These are phyloP conservation scores for Coregonus ussuriensis DNA, from an alignment of 2,797 vertebrate genomes.

Conservation along the genomic window DNA sequence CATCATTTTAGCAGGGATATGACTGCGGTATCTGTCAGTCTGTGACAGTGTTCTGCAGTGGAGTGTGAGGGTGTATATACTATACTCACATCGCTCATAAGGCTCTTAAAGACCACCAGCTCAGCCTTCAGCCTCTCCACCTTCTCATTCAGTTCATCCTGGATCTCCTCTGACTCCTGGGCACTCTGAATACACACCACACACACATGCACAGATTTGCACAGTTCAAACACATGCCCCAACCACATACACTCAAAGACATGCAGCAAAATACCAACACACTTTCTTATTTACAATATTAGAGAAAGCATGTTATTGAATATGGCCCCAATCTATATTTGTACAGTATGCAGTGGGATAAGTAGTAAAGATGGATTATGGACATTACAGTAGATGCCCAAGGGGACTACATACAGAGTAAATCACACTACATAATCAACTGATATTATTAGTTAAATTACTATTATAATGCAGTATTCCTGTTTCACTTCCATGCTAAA, in stretches of 20 bases:
- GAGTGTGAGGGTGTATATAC: neutral
- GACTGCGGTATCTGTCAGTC: neutral
- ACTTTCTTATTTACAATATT: neutral
- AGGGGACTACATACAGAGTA: neutral
- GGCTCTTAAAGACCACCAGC: constrained; percentile 96
- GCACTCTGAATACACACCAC: constrained; percentile 75
- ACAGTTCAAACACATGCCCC: neutral
- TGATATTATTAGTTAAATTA: constrained; percentile 41
- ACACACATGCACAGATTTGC: neutral
- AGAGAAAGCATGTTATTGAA: neutral
- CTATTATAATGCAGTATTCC: constrained; percentile 35
- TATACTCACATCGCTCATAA: constrained; percentile 95
- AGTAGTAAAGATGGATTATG: neutral
- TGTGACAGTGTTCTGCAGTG: neutral
- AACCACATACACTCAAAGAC: constrained; percentile 1
- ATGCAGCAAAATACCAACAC: no score
- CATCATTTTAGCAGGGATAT: no score
- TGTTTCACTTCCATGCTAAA: constrained; percentile 20
- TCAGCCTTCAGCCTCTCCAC: constrained; percentile 94
- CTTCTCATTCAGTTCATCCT: constrained; percentile 90
- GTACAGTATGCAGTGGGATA: neutral
- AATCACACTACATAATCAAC: neutral
- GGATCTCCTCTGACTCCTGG: constrained; percentile 85
- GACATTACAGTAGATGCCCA: neutral
- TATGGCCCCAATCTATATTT: neutral